Conservation (phyloP, 2,888 invertebrate species). For the Eristalinus sepulchralis region DNA sequence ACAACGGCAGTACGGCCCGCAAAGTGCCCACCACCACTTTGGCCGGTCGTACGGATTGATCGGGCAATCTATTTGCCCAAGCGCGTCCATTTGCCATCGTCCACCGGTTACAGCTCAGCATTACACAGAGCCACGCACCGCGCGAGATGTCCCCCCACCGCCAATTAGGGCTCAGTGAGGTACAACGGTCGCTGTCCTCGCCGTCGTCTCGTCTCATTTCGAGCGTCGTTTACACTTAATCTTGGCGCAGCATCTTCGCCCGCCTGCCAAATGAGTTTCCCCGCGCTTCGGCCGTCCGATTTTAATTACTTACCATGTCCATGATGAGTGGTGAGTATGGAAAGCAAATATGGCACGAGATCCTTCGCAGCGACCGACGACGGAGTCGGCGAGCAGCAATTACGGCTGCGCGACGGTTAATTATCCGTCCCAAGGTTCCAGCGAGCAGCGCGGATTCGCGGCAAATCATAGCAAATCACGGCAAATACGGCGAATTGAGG, state of each 20-base stretch:
- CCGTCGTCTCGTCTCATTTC: conserved; percentile 60
- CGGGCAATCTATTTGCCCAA: conserved; percentile 55
- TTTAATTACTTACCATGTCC: conserved; percentile 58
- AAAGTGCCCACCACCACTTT: conserved; percentile 56
- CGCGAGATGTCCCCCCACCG: conserved; percentile 46
- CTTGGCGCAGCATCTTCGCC: conserved; percentile 55
- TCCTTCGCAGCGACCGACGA: background rate
- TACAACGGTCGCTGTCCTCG: conserved; percentile 42
- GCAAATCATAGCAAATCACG: background rate
- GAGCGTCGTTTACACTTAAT: conserved; percentile 64
- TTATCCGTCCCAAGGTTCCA: conserved; percentile 50
- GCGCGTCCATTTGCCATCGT: conserved; percentile 38
- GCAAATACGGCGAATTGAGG: conserved; percentile 40
- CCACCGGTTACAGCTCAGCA: conserved; percentile 34
- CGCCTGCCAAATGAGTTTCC: conserved; percentile 60
- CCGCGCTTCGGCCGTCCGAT: conserved; percentile 26
- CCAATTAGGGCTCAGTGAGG: conserved; percentile 67
- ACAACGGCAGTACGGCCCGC: conserved; percentile 20
- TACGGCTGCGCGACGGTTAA: conserved; percentile 48
- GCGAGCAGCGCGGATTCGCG: background rate
- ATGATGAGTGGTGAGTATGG: conserved; percentile 17
- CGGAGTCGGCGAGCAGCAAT: conserved; percentile 7
- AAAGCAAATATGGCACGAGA: conserved; percentile 60
- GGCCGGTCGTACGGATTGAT: conserved; percentile 9
- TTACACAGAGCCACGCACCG: conserved; percentile 30